phyloP scores from a whole-genome alignment of 2,113 vertebrate genomes.

The Aldabrachelys gigantea region DNA sequence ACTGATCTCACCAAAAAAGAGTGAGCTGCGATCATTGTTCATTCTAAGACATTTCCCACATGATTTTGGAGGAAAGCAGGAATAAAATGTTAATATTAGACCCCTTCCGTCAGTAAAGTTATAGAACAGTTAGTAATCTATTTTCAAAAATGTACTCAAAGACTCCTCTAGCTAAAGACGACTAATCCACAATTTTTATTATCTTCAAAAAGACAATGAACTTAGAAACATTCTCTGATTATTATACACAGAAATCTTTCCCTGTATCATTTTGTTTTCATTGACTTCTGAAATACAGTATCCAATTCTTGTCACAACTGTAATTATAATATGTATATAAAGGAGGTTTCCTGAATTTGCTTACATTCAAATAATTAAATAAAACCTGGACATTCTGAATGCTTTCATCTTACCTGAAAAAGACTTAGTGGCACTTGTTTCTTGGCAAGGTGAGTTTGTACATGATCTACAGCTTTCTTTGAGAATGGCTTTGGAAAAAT shows the following conservation, averaged over 20 bases:
- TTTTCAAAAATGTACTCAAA: background rate
- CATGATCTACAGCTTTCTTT: slow-evolving; percentile 94
- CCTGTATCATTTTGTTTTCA: background rate
- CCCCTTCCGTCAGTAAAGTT: too few species aligned
- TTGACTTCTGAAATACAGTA: background rate
- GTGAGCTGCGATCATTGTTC: background rate
- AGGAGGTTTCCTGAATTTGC: background rate
- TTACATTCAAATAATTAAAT: background rate
- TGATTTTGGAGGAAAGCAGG: background rate
- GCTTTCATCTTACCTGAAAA: slow-evolving; percentile 89
- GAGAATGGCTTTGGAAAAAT: slow-evolving; percentile 89
- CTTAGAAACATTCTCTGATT: background rate
- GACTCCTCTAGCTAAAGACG: background rate
- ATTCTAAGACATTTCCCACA: background rate
- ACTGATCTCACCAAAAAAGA: background rate
- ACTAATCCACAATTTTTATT: background rate
- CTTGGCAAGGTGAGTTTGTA: slow-evolving; percentile 93
- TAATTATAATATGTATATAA: background rate
- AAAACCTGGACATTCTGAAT: background rate
- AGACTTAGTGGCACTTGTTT: slow-evolving; percentile 92
- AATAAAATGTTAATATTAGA: background rate
- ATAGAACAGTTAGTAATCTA: background rate
- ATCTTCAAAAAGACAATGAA: background rate
- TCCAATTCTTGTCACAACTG: background rate
- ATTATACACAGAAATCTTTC: background rate